phyloP scores from a whole-genome alignment of 2,113 vertebrate genomes.

The Heloderma charlesbogerti region DNA sequence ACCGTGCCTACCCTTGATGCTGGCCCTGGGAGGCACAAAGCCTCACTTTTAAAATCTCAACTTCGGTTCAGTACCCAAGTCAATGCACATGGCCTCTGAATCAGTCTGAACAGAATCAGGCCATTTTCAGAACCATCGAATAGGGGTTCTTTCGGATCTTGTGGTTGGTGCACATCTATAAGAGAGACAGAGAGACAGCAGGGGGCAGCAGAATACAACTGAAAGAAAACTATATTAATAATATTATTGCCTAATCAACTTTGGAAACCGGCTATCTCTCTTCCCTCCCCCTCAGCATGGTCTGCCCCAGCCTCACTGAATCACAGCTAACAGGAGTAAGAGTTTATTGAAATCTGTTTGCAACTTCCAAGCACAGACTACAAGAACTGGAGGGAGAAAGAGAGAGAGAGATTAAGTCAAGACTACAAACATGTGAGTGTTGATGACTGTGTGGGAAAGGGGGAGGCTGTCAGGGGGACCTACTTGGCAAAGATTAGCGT shows the following conservation, averaged over 20 bases:
- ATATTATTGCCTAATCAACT: background rate
- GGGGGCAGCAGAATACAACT: constrained; percentile 58
- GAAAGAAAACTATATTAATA: accelerated
- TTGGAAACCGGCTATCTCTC: background rate
- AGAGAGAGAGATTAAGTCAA: background rate
- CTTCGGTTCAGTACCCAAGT: too few relatives aligned
- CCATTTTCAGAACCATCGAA: too few relatives aligned
- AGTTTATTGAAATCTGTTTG: background rate
- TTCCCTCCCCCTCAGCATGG: constrained; percentile 14
- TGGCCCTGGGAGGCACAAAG: too few relatives aligned
- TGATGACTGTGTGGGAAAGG: background rate
- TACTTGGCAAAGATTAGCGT: background rate
- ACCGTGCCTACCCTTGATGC: too few relatives aligned
- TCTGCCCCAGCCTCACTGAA: background rate
- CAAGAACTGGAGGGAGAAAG: constrained; percentile 10
- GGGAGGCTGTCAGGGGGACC: background rate
- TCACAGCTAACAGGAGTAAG: background rate
- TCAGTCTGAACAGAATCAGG: too few relatives aligned
- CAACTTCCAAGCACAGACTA: constrained; percentile 12
- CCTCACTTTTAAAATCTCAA: too few relatives aligned
- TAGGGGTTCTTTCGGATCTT: too few relatives aligned
- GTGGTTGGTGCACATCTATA: too few relatives aligned
- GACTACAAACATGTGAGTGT: constrained; percentile 57
- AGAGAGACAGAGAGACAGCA: constrained; percentile 36
- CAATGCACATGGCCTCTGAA: too few relatives aligned